A percentile compares a stretch with the other conserved stretches of the same genome.
Conservation (phyloP, 1,140 invertebrate genomes). For the Ctenoplectra terminalis region DNA sequence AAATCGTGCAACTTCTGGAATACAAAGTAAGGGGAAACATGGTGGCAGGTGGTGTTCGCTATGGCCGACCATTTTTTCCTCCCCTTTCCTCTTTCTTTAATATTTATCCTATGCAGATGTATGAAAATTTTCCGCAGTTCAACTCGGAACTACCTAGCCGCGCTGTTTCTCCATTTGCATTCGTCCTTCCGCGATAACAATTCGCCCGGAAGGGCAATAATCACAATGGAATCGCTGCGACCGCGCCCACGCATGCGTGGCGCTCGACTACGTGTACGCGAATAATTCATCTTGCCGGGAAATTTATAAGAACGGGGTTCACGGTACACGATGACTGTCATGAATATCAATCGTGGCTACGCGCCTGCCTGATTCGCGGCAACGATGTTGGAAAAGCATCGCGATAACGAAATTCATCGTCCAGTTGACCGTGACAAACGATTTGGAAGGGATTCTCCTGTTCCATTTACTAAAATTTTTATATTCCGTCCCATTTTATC, state of each 20-base stretch:
- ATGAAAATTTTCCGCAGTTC: conserved; percentile 45
- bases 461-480: not conserved
- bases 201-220: conserved; percentile 49
- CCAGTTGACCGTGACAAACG: not conserved
- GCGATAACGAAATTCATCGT: conserved; percentile 39
- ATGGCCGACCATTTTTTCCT: not conserved
- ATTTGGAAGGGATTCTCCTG: not conserved
- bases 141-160: not conserved
- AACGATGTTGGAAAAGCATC: conserved; percentile 13
- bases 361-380: not conserved
- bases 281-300: conserved; percentile 17
- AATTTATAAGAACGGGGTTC: conserved; percentile 47
- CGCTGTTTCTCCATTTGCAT: conserved; percentile 58
- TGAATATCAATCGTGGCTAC: conserved; percentile 58
- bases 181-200: conserved; percentile 57
- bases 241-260: conserved; percentile 12
- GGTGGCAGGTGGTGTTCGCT: too few species aligned
- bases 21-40: too few species aligned
- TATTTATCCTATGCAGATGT: conserved; percentile 51
- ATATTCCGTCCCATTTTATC: too few species aligned
- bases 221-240: conserved; percentile 22
- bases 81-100: conserved; percentile 20
- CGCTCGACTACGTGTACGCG: not conserved
- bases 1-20: too few species aligned
- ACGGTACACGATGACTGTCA: conserved; percentile 42